These are phyloP conservation scores for Aphyosemion australe DNA, from an alignment of 2,113 vertebrate genomes.

Conservation along the genomic window DNA sequence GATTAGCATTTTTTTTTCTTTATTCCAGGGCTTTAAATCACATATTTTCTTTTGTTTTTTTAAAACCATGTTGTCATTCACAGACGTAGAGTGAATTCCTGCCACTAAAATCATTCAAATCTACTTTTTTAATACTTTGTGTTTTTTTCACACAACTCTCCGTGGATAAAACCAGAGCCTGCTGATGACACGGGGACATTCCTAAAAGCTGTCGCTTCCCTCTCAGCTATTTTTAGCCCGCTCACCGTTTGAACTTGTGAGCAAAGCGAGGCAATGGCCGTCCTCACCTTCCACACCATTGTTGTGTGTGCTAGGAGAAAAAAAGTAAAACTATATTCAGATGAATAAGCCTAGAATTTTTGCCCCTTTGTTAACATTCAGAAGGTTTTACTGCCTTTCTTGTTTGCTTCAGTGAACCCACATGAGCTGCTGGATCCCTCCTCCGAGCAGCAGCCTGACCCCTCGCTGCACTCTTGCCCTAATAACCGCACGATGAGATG, in stretches of 20 bases:
- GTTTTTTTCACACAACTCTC: conserved; percentile 16
- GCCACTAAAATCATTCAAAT: conserved; percentile 8
- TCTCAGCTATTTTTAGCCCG: conserved; percentile 58
- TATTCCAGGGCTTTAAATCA: neutral
- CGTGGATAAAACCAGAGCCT: conserved; percentile 5
- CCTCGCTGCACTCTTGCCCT: conserved; percentile 49
- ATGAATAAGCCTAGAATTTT: conserved; percentile 27
- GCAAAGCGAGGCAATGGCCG: conserved; percentile 43
- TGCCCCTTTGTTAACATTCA: conserved; percentile 20
- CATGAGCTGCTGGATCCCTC: conserved; percentile 26
- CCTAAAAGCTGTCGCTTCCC: conserved; percentile 60
- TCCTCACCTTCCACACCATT: conserved; percentile 22
- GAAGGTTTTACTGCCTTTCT: conserved; percentile 24
- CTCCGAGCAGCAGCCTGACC: conserved; percentile 40
- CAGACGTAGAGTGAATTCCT: neutral
- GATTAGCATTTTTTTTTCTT: conserved; percentile 32
- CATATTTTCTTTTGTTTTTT: neutral
- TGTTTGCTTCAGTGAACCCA: conserved; percentile 40
- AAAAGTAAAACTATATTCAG: conserved; percentile 4
- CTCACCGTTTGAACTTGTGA: conserved; percentile 54
- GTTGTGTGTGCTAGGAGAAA: conserved; percentile 5
- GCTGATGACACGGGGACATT: conserved; percentile 52
- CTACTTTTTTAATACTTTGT: conserved; percentile 17
- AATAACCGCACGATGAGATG: conserved; percentile 55
- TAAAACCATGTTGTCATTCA: neutral